Percentiles rank a stretch among this genome's conserved stretches.
phyloP scores from a whole-genome alignment of 2,797 vertebrate species.

The Mus spretus region DNA sequence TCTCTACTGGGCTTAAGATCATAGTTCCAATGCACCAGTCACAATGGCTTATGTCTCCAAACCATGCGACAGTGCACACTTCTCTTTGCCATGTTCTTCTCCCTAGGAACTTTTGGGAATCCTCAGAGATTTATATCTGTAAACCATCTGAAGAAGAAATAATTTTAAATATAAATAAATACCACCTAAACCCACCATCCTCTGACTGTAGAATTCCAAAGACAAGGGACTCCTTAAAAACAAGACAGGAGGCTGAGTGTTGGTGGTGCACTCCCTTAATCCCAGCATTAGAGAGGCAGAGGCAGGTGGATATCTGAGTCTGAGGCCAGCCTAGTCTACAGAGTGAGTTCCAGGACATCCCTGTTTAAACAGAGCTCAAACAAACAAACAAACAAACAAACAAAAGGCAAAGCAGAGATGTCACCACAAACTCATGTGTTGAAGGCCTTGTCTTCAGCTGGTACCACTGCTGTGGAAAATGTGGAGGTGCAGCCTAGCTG shows the following conservation, averaged over 20 bases:
- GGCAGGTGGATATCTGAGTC: neutral
- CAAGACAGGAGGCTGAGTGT: neutral
- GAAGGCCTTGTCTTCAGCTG: neutral
- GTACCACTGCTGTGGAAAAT: neutral
- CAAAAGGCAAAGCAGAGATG: neutral
- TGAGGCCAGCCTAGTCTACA: neutral
- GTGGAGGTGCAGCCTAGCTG: too few relatives aligned
- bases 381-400: neutral
- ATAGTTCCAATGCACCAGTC: neutral
- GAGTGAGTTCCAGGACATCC: neutral
- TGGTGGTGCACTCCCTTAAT: neutral
- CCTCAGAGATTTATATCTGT: neutral
- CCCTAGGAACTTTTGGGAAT: neutral
- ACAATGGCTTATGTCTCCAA: neutral
- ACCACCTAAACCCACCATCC: neutral
- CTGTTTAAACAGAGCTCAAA: neutral
- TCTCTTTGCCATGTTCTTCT: conserved; percentile 1
- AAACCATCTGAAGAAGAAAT: neutral
- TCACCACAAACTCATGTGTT: neutral
- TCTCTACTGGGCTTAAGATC: neutral
- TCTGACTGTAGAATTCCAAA: neutral
- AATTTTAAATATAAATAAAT: neutral
- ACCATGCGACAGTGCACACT: neutral
- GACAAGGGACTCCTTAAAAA: neutral
- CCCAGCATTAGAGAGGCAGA: neutral